phyloP scores from a whole-genome alignment of 2,888 invertebrate genomes.

The Conus canariensis region DNA sequence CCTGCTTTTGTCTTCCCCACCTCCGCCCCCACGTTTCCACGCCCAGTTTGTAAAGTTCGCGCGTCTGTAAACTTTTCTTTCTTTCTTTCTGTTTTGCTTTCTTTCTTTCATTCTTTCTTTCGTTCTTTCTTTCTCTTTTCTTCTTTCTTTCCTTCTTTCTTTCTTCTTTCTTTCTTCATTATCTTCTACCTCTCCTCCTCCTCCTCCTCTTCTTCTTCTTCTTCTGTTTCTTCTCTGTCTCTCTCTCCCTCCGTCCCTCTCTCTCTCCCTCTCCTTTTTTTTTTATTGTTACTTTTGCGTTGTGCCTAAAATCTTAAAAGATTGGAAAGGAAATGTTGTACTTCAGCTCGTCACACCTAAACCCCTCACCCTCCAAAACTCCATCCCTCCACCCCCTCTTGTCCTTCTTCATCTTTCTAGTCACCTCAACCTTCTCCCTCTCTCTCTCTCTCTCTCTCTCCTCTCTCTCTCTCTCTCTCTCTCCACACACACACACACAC shows the following conservation, averaged over 20 bases:
- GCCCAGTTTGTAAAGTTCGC: not conserved
- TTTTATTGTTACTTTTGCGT: not conserved
- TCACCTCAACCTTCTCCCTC: not conserved
- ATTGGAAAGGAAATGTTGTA: no score
- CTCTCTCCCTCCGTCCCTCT: slow-evolving; percentile 18
- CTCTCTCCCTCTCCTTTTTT: not conserved
- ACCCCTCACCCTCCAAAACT: not conserved
- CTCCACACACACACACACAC: no score
- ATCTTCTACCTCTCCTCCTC: no score
- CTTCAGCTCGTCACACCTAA: not conserved
- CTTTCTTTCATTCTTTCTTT: not conserved
- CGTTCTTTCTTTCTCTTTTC: not conserved
- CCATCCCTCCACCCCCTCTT: not conserved
- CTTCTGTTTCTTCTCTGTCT: slow-evolving; percentile 12
- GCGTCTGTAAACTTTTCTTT: no score
- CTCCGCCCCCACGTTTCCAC: not conserved
- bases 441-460: slow-evolving; percentile 31
- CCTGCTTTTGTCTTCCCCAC: not conserved
- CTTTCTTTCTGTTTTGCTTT: not conserved
- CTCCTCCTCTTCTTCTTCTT: not conserved
- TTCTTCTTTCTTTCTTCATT: not conserved
- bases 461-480: not conserved
- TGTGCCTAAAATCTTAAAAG: no score
- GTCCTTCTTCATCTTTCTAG: no score
- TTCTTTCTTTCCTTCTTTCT: not conserved